These are phyloP conservation scores for Smutsia gigantea DNA, from an alignment of 2,797 vertebrate species.

Conservation along the genomic window DNA sequence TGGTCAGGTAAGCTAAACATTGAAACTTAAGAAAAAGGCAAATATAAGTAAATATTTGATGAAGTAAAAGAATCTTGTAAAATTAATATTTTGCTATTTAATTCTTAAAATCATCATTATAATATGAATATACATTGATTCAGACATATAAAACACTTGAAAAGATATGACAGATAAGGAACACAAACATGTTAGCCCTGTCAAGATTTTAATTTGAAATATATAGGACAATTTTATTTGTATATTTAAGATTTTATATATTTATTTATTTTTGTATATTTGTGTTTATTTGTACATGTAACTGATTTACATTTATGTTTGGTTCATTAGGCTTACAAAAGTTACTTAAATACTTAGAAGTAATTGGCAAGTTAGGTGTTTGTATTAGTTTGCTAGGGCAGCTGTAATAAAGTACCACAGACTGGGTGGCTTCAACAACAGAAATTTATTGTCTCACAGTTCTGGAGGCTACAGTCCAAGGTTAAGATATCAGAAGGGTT, in stretches of 20 bases:
- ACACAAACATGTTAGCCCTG: neutral
- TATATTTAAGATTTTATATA: neutral
- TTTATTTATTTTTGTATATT: no score
- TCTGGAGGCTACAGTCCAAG: neutral
- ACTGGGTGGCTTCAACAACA: neutral
- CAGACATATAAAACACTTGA: neutral
- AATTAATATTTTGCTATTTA: slow-evolving; percentile 10
- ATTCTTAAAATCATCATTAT: neutral
- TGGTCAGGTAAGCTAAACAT: neutral
- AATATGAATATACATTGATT: neutral
- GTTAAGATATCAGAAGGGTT: neutral
- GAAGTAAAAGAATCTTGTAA: neutral
- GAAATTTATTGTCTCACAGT: neutral
- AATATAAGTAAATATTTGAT: neutral
- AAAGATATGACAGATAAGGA: neutral
- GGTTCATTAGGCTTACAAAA: neutral
- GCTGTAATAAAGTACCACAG: no score
- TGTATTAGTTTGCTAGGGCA: neutral
- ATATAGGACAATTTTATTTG: neutral
- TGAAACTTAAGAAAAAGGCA: neutral
- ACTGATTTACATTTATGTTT: slow-evolving; percentile 1
- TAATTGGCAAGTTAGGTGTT: neutral
- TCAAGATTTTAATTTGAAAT: slow-evolving; percentile 6
- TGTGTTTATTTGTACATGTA: neutral
- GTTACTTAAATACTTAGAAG: neutral